phyloP scores from a whole-genome alignment of 2,113 vertebrate genomes.

The Odocoileus virginianus region DNA sequence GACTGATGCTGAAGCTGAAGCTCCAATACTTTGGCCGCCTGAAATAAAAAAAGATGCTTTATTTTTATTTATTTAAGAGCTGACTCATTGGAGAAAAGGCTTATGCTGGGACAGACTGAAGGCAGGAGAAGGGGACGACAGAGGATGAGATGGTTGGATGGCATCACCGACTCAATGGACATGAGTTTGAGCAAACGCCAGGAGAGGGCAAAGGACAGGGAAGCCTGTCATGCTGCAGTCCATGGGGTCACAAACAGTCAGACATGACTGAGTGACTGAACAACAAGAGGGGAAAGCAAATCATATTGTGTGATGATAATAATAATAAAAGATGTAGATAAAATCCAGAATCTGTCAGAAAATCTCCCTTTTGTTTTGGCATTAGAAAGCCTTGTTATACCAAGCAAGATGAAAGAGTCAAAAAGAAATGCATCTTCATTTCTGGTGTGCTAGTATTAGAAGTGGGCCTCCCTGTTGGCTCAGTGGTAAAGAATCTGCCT shows the following conservation, averaged over 20 bases:
- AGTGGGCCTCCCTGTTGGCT: not conserved
- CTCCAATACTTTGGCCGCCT: not conserved
- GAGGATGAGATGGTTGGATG: not conserved
- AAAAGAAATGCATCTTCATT: not conserved
- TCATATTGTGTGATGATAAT: not conserved
- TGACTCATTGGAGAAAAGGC: not conserved
- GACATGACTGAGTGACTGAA: not conserved
- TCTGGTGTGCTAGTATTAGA: not conserved
- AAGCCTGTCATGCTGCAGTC: not conserved
- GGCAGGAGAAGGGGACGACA: not conserved
- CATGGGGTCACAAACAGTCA: not conserved
- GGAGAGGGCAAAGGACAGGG: not conserved
- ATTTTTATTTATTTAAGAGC: not conserved
- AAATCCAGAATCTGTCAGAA: not conserved
- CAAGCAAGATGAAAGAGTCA: not conserved
- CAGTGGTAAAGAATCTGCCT: not conserved
- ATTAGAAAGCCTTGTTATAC: conserved; percentile 4
- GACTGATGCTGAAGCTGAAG: not conserved
- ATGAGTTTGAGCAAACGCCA: not conserved
- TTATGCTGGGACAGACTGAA: not conserved
- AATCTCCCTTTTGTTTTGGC: not conserved
- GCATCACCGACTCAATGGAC: not conserved
- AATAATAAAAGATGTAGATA: not conserved
- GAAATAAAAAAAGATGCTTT: not conserved
- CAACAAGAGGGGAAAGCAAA: not conserved